phyloP scores from a whole-genome alignment of 2,113 vertebrate species.

The Neotoma lepida region DNA sequence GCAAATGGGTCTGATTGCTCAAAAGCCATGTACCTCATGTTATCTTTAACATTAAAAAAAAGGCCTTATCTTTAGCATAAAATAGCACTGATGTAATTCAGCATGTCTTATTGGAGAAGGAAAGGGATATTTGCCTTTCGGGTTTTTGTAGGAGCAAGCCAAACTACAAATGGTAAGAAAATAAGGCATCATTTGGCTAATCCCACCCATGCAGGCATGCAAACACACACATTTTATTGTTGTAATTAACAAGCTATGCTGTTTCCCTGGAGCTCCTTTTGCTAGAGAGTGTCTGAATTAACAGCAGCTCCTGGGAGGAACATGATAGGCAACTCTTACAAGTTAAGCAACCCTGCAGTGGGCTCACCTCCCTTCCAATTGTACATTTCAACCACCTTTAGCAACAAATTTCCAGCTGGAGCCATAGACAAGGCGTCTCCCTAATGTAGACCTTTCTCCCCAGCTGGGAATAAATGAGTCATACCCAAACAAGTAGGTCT shows the following conservation, averaged over 20 bases:
- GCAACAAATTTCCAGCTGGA: not conserved
- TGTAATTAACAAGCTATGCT: not conserved
- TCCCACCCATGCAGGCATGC: not conserved
- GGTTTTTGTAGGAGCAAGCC: not conserved
- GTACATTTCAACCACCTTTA: not conserved
- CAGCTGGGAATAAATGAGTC: slow-evolving; percentile 17
- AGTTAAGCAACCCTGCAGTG: not conserved
- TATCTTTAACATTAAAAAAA: not conserved
- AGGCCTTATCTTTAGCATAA: not conserved
- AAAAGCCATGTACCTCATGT: not conserved
- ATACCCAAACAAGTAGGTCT: not conserved
- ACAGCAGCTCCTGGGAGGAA: not conserved
- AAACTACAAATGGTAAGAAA: slow-evolving; percentile 27
- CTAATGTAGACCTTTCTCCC: not conserved
- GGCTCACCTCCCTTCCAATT: not conserved
- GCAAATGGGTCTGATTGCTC: not conserved
- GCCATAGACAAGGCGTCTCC: not conserved
- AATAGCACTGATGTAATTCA: not conserved
- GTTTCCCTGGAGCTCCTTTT: not conserved
- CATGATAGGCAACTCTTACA: not conserved
- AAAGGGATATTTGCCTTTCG: not conserved
- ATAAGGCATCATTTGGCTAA: not conserved
- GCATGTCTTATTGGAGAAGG: not conserved
- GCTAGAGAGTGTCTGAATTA: not conserved
- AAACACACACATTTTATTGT: not conserved